phyloP scores from a whole-genome alignment of 2,113 vertebrate genomes.

The Puntigrus tetrazona region DNA sequence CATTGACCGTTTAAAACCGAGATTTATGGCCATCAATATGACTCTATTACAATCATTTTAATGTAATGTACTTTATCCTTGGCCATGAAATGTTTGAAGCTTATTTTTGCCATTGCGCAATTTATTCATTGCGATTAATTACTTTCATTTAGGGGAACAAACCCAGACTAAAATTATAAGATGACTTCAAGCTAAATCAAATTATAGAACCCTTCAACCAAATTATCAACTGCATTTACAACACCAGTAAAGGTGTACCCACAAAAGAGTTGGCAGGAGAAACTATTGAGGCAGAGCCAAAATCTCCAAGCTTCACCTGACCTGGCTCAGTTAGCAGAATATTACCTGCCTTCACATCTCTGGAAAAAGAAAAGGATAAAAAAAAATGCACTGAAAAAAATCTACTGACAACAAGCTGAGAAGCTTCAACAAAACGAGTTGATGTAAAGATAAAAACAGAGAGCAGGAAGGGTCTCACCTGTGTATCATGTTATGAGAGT shows the following conservation, averaged over 20 bases:
- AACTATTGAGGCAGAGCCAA: conserved; percentile 77
- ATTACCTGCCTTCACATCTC: conserved; percentile 78
- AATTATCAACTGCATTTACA: too few relatives aligned
- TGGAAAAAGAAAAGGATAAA: conserved; percentile 41
- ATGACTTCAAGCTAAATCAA: not conserved
- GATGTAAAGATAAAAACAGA: conserved; percentile 24
- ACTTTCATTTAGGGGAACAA: not conserved
- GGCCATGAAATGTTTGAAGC: not conserved
- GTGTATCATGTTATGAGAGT: conserved; percentile 95
- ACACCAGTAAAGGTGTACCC: conserved; percentile 78
- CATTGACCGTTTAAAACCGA: not conserved
- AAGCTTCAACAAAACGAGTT: conserved; percentile 19
- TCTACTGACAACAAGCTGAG: not conserved
- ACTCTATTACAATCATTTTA: not conserved
- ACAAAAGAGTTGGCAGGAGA: conserved; percentile 79
- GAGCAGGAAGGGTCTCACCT: conserved; percentile 71
- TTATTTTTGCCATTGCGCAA: too few relatives aligned
- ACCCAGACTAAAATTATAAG: too few relatives aligned
- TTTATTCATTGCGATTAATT: too few relatives aligned
- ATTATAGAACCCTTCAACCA: not conserved
- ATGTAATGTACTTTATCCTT: not conserved
- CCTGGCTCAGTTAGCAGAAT: conserved; percentile 77
- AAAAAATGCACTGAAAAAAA: not conserved
- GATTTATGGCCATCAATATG: not conserved
- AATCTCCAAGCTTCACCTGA: conserved; percentile 77